Conservation (phyloP, 2,113 vertebrate species). For the Odobenus rosmarus region DNA sequence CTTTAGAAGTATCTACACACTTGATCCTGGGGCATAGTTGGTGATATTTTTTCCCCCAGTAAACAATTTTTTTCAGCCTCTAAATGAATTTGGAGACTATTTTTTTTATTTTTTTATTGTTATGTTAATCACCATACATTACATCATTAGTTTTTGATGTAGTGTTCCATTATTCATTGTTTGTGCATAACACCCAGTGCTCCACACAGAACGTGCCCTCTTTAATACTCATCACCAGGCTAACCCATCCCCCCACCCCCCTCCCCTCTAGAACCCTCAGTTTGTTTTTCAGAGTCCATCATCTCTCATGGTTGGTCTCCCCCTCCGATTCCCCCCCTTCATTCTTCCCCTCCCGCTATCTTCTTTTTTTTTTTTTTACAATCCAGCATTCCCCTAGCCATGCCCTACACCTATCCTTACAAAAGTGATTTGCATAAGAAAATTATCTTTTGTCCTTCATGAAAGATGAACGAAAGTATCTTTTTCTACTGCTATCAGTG, state of each 20-base stretch:
- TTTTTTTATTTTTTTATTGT: neutral
- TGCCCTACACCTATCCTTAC: neutral
- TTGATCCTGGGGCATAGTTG: neutral
- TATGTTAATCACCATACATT: too few species aligned
- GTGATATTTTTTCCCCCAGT: neutral
- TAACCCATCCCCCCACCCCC: too few species aligned
- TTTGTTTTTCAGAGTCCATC: too few species aligned
- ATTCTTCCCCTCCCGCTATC: too few species aligned
- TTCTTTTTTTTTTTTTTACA: neutral
- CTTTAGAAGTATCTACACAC: constrained; percentile 33
- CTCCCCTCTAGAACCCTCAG: too few species aligned
- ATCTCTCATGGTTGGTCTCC: too few species aligned
- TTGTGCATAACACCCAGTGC: too few species aligned
- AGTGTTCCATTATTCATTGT: too few species aligned
- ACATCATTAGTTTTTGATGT: too few species aligned
- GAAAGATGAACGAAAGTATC: neutral
- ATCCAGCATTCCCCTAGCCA: neutral
- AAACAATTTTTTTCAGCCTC: constrained; percentile 22
- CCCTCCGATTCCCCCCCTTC: too few species aligned
- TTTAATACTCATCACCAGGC: too few species aligned
- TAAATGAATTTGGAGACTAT: constrained; percentile 45
- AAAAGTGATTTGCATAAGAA: neutral
- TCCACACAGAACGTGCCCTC: too few species aligned
- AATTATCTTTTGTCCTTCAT: neutral
- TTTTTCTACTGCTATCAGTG: neutral